Conservation (phyloP, 2,888 invertebrate species). For the Glaucopsyche alexis region DNA sequence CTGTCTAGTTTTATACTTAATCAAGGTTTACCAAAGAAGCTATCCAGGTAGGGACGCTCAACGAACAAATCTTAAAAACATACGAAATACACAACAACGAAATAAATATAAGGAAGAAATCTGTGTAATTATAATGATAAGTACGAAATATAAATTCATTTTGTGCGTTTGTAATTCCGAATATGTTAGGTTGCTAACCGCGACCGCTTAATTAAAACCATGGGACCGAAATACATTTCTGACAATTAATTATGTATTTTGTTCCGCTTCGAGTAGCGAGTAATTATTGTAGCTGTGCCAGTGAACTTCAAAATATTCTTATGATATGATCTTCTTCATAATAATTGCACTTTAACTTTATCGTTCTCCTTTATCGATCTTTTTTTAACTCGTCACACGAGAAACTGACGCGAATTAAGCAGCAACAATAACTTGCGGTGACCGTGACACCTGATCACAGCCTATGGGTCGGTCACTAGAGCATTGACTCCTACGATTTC, state of each 20-base stretch:
- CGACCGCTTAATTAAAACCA: slow-evolving; percentile 31
- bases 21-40: not conserved
- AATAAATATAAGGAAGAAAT: not conserved
- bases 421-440: slow-evolving; percentile 62
- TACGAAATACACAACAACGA: not conserved
- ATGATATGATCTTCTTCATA: not conserved
- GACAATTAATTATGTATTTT: slow-evolving; percentile 38
- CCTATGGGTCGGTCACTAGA: slow-evolving; percentile 71
- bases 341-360: not conserved
- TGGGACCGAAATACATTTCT: slow-evolving; percentile 35
- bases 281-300: slow-evolving; percentile 34
- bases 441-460: slow-evolving; percentile 77
- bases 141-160: not conserved
- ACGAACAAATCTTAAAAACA: not conserved
- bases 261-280: slow-evolving; percentile 37
- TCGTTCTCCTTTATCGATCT: not conserved
- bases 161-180: slow-evolving; percentile 2
- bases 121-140: not conserved
- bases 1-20: not conserved
- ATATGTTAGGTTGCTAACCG: slow-evolving; percentile 24
- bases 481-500: slow-evolving; percentile 70
- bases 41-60: not conserved
- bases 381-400: not conserved
- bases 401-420: slow-evolving; percentile 46
- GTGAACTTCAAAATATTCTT: slow-evolving; percentile 28